These are phyloP conservation scores for Athetis lepigone DNA, from an alignment of 2,888 invertebrate genomes.

Conservation along the genomic window DNA sequence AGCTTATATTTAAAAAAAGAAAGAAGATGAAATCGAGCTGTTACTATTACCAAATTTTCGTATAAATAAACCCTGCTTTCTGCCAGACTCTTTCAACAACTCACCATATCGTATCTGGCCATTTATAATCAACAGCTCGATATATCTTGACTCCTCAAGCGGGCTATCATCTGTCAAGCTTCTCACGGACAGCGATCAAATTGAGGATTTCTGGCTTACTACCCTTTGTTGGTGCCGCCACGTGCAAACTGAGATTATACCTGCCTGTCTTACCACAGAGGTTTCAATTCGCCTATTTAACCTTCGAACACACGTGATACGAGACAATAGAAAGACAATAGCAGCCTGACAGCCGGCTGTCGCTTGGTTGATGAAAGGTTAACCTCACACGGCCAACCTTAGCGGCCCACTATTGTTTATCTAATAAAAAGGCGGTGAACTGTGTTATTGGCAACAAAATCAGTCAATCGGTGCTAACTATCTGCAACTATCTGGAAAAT, in stretches of 20 bases:
- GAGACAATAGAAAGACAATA: too few species aligned
- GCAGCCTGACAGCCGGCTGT: too few species aligned
- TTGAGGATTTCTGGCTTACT: constrained; percentile 79
- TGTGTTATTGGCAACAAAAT: constrained; percentile 57
- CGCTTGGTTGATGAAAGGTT: too few species aligned
- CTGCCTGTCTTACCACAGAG: constrained; percentile 33
- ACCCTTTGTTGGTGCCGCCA: constrained; percentile 70
- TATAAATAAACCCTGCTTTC: not conserved
- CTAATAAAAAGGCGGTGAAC: constrained; percentile 46
- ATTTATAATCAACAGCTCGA: constrained; percentile 48
- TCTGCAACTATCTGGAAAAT: constrained; percentile 47
- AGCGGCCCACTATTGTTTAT: constrained; percentile 43
- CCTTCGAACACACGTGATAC: too few species aligned
- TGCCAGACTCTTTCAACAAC: constrained; percentile 5
- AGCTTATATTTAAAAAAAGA: too few species aligned
- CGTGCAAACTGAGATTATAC: constrained; percentile 52
- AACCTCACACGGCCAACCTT: constrained; percentile 10
- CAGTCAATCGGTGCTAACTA: constrained; percentile 49
- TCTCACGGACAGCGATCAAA: constrained; percentile 79
- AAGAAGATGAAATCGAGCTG: too few species aligned
- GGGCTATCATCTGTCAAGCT: constrained; percentile 79
- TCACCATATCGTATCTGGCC: constrained; percentile 4
- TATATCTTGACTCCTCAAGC: constrained; percentile 53
- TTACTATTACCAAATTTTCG: too few species aligned
- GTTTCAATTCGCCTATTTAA: constrained; percentile 6